Base-by-base conservation (phyloP, 2,888 invertebrate species). In the Tillus elongatus region DNA sequence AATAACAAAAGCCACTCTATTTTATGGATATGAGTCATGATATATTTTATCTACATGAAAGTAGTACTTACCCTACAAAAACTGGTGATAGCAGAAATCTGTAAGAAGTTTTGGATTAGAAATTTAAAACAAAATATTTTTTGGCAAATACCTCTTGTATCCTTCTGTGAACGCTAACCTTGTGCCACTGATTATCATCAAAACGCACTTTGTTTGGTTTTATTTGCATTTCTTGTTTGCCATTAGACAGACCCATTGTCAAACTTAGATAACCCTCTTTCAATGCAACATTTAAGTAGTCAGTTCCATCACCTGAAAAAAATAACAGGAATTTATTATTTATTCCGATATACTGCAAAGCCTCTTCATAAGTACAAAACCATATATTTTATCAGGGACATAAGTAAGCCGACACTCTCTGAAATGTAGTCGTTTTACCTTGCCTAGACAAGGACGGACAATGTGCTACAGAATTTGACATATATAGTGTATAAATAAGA, bases 101-200 rank as follows among this genome's bases (percentile, higher is more conserved):
- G 77, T 43, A 77, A 79, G 63, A 35, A 29, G 10, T 29, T n/a
- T 6, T n/a, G 6, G 9, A 29, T n/a, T 29, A n/a, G 11, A 19
- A 8, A 19, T 8, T 19, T 19, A 8, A 8, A 8, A 11, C 30
- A n/a, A 12, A 31, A 12, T 31, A 31, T 12, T 13, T 12, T 14
- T 31, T 31, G 13, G 6, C n/a, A 4, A 67, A 68, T 64, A 90
- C 90, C 81, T 92, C 91, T 66, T 91, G 89, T 51, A 93, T 87
- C 58, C 86, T 78, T 41, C 95, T 71, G 57, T 88, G 86, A 2
- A 95, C 86, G 37, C 84, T 81, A 37, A 95, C 79, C 66, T 87
- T 88, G 65, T 95, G 95, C 93, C 93, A 95, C 62, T 90, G 88
- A 66, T 93, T 91, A 67, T 95, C 95, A 61, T 95, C 92, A 63